Conservation (phyloP, 2,888 invertebrate species). For the Plagiodera versicolora region DNA sequence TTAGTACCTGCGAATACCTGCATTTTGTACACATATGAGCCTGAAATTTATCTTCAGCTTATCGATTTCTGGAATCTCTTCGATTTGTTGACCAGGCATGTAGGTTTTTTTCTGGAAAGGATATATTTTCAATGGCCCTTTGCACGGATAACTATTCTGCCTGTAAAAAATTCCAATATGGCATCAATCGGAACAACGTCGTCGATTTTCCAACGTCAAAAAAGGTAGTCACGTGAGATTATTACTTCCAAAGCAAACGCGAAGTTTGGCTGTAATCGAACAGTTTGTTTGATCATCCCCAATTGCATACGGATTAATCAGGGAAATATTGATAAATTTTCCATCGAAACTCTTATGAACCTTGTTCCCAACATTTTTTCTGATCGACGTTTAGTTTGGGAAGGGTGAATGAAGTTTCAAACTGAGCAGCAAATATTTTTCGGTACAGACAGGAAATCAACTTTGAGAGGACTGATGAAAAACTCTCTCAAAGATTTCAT, state of each 20-base stretch:
- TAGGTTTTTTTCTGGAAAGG: constrained; percentile 7
- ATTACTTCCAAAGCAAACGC: neutral
- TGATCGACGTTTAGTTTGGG: neutral
- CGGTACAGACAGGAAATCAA: too few relatives aligned
- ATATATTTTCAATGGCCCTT: constrained; percentile 16
- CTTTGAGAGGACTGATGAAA: too few relatives aligned
- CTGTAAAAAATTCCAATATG: neutral
- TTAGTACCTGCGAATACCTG: too few relatives aligned
- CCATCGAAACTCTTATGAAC: neutral
- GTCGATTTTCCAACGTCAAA: constrained; percentile 4
- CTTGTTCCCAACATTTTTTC: neutral
- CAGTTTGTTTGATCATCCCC: constrained; percentile 8
- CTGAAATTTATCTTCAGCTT: too few relatives aligned
- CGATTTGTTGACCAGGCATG: constrained; percentile 1
- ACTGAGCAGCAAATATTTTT: too few relatives aligned
- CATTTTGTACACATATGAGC: too few relatives aligned
- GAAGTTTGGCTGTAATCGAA: constrained; percentile 3
- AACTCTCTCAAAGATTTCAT: too few relatives aligned
- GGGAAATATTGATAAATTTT: constrained; percentile 1
- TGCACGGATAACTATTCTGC: constrained; percentile 1
- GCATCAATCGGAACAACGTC: constrained; percentile 7
- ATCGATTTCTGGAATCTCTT: neutral
- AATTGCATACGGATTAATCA: constrained; percentile 7
- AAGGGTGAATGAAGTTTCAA: neutral
- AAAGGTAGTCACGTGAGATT: constrained; percentile 9